These are phyloP conservation scores for Drosophila lowei DNA, from an alignment of 1,140 invertebrate species.

Conservation along the genomic window DNA sequence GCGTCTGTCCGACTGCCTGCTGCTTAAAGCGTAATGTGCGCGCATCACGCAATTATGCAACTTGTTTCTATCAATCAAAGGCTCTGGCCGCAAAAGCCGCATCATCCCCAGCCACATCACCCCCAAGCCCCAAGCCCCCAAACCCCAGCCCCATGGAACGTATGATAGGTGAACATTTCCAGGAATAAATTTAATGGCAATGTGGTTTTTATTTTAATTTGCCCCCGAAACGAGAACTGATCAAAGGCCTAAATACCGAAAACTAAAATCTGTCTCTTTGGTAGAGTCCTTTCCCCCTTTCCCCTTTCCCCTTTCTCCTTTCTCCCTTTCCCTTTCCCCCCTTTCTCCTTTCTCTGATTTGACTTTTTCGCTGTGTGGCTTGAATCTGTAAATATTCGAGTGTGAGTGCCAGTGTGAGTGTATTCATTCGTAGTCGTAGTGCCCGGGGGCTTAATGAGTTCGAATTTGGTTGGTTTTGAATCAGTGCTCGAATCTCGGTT, in stretches of 20 bases:
- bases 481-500: slow-evolving; percentile 19
- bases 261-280: neutral
- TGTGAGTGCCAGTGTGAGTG: neutral
- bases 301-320: neutral
- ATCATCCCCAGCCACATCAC: slow-evolving; percentile 8
- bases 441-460: slow-evolving; percentile 38
- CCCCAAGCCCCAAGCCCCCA: neutral
- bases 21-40: slow-evolving; percentile 18
- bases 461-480: slow-evolving; percentile 40
- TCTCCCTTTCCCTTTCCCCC: neutral
- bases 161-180: slow-evolving; percentile 11
- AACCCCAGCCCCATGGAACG: slow-evolving; percentile 1
- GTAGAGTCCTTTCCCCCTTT: neutral
- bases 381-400: slow-evolving; percentile 27
- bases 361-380: slow-evolving; percentile 32
- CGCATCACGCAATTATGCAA: slow-evolving; percentile 50
- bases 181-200: slow-evolving; percentile 65
- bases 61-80: slow-evolving; percentile 74
- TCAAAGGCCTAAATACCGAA: slow-evolving; percentile 52
- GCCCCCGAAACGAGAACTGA: slow-evolving; percentile 29
- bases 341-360: neutral
- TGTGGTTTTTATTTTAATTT: slow-evolving; percentile 79
- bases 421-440: neutral
- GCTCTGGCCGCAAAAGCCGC: slow-evolving; percentile 62
- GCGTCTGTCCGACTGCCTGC: slow-evolving; percentile 1